Evolutionary conservation across 2,113 vertebrate genomes (phyloP).

Genomic region (Parus major): DNA sequence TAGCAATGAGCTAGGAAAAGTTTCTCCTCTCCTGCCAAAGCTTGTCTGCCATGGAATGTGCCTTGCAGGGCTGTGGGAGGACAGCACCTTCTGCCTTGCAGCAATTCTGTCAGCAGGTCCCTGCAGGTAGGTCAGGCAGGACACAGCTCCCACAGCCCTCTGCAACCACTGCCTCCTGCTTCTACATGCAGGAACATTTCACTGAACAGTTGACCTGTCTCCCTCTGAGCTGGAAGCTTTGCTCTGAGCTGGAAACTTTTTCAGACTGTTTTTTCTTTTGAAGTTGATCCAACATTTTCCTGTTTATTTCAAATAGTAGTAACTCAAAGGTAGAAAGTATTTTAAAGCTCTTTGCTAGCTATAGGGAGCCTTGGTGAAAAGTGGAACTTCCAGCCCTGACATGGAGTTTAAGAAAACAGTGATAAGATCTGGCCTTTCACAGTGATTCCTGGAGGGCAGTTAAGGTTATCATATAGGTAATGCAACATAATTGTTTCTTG

Average conservation of each 20-base stretch:
- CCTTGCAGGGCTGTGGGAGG: background rate
- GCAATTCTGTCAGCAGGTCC: background rate
- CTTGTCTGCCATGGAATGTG: background rate
- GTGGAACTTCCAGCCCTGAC: background rate
- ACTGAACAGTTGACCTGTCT: background rate
- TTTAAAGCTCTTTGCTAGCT: background rate
- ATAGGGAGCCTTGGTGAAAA: background rate
- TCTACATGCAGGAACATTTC: background rate
- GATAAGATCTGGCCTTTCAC: background rate
- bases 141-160: background rate
- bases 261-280: background rate
- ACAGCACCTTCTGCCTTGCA: background rate
- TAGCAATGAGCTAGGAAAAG: background rate
- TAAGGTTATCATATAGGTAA: background rate
- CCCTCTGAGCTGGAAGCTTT: background rate
- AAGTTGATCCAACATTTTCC: background rate
- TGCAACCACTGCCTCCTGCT: background rate
- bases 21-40: background rate
- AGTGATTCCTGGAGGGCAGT: accelerated
- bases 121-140: background rate
- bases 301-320: background rate
- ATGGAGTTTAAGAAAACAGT: background rate
- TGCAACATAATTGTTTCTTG: background rate
- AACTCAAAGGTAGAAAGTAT: background rate
- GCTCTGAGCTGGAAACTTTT: background rate